phyloP scores from a whole-genome alignment of 23 tunicate species.

The Corella eumyota region DNA sequence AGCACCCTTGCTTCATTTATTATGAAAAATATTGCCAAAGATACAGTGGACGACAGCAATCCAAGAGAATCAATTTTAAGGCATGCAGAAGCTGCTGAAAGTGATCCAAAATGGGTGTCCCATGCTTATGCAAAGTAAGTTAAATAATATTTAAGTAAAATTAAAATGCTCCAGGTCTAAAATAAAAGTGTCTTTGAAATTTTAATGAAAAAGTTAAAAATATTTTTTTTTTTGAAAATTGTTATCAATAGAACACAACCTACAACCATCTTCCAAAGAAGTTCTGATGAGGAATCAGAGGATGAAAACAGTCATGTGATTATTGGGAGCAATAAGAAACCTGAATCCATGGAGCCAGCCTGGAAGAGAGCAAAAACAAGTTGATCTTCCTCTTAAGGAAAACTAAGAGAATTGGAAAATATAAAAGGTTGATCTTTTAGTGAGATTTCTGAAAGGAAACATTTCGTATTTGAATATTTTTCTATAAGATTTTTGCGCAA shows the following conservation, averaged over 20 bases:
- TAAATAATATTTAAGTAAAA: neutral
- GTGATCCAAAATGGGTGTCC: slow-evolving; percentile 60
- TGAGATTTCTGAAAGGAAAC: too few species aligned
- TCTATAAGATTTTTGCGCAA: too few species aligned
- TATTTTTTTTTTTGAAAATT: too few species aligned
- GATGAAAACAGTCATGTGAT: slow-evolving; percentile 78
- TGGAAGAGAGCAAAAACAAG: slow-evolving; percentile 33
- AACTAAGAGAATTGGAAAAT: too few species aligned
- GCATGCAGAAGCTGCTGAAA: slow-evolving; percentile 76
- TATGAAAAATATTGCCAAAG: slow-evolving; percentile 89
- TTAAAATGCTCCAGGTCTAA: too few species aligned
- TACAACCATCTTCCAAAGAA: slow-evolving; percentile 29
- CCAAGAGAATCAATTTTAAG: slow-evolving; percentile 80
- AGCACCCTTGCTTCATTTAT: slow-evolving; percentile 86
- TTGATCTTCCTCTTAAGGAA: slow-evolving; percentile 6
- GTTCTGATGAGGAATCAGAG: slow-evolving; percentile 34
- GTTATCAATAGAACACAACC: slow-evolving; percentile 45
- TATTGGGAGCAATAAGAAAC: slow-evolving; percentile 55
- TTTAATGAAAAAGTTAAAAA: too few species aligned
- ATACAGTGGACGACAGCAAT: slow-evolving; percentile 72
- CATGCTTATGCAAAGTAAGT: slow-evolving; percentile 83
- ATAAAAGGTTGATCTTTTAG: too few species aligned
- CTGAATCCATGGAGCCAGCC: slow-evolving; percentile 36
- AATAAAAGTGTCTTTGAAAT: too few species aligned
- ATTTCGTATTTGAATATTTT: too few species aligned